Evolutionary conservation across 2,113 vertebrate genomes (phyloP).

Genomic region (Cochlearius cochlearius): DNA sequence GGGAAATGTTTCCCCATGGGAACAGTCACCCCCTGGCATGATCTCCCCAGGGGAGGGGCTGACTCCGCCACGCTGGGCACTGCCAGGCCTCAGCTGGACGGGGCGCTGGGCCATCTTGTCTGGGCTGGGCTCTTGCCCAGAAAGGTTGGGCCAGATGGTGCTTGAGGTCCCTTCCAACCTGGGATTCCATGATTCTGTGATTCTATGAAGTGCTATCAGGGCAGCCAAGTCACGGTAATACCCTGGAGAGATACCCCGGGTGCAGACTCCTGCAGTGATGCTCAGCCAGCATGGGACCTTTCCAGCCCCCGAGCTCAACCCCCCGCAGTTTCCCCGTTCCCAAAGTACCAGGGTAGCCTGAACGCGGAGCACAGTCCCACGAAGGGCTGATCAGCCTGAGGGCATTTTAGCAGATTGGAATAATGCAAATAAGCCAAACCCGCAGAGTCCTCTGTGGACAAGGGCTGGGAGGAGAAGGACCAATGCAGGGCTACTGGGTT

Average conservation of each 20-base stretch:
- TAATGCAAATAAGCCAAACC: neutral
- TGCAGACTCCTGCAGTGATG: neutral
- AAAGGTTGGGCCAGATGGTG: too few relatives aligned
- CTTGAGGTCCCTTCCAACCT: too few relatives aligned
- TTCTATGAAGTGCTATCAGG: too few relatives aligned
- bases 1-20: too few relatives aligned
- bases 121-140: too few relatives aligned
- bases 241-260: neutral
- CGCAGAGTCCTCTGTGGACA: neutral
- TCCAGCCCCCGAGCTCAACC: neutral
- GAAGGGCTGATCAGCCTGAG: too few relatives aligned
- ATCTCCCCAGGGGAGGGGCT: too few relatives aligned
- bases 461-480: neutral
- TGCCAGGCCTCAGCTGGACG: too few relatives aligned
- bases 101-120: too few relatives aligned
- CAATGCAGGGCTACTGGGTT: neutral
- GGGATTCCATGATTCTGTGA: too few relatives aligned
- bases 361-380: rapidly evolving
- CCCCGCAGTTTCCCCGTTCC: neutral
- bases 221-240: neutral
- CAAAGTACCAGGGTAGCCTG: neutral
- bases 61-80: too few relatives aligned
- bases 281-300: rapidly evolving
- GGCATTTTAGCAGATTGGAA: neutral
- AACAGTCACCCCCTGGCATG: too few relatives aligned